phyloP scores from a whole-genome alignment of 1,140 invertebrate species.

The Mercenaria mercenaria region DNA sequence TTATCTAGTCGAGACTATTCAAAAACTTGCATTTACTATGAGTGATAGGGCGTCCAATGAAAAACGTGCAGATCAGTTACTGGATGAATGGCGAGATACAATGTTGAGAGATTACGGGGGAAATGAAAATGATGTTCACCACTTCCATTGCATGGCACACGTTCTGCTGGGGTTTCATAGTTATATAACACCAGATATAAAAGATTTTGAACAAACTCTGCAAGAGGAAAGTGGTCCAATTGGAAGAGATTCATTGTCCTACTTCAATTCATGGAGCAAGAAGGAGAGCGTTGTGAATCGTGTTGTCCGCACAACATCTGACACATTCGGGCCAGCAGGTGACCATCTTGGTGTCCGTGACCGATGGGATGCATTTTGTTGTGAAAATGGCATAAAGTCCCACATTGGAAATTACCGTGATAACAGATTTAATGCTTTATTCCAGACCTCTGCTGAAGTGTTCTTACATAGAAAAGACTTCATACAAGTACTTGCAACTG shows the following conservation, averaged over 20 bases:
- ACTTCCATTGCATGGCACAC: slow-evolving; percentile 44
- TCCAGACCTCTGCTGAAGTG: too few species aligned
- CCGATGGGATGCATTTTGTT: slow-evolving; percentile 15
- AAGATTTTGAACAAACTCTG: not conserved
- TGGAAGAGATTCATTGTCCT: slow-evolving; percentile 24
- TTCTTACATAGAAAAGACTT: too few species aligned
- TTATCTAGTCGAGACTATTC: not conserved
- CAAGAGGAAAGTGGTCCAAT: not conserved
- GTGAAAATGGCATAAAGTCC: not conserved
- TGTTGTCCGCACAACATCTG: slow-evolving; percentile 2
- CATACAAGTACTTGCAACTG: too few species aligned
- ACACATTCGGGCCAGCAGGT: too few species aligned
- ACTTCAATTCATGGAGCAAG: not conserved
- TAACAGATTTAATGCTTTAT: too few species aligned
- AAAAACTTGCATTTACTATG: slow-evolving; percentile 14
- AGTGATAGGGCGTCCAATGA: slow-evolving; percentile 26
- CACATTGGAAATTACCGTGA: too few species aligned
- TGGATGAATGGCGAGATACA: slow-evolving; percentile 11
- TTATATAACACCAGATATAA: not conserved
- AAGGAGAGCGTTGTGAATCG: slow-evolving; percentile 1
- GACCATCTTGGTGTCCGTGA: slow-evolving; percentile 6
- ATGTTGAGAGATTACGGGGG: not conserved
- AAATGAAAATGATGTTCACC: not conserved
- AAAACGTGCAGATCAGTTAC: slow-evolving; percentile 8
- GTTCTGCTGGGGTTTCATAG: slow-evolving; percentile 3